These are phyloP conservation scores for Aythya baeri DNA, from an alignment of 2,113 vertebrate species.

Conservation along the genomic window DNA sequence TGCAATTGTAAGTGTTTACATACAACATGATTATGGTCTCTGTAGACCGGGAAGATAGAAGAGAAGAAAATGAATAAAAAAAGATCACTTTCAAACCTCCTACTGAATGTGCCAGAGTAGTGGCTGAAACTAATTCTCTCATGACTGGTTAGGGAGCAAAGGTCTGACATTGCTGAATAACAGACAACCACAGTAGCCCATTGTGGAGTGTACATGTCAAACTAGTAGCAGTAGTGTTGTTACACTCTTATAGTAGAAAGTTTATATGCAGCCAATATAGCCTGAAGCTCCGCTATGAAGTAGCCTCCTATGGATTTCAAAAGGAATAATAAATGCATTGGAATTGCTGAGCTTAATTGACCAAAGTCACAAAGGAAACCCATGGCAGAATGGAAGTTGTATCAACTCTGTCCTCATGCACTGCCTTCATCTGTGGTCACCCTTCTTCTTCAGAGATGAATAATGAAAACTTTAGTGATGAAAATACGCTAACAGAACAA, in stretches of 20 bases:
- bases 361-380: not conserved
- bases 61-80: not conserved
- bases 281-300: not conserved
- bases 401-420: not conserved
- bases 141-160: not conserved
- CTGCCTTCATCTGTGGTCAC: not conserved
- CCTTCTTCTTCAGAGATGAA: not conserved
- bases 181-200: not conserved
- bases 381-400: not conserved
- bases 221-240: accelerated
- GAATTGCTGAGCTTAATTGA: not conserved
- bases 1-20: not conserved
- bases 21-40: not conserved
- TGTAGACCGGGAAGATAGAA: not conserved
- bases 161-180: not conserved
- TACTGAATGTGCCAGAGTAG: not conserved
- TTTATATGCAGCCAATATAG: not conserved
- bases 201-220: not conserved
- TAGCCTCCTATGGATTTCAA: not conserved
- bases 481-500: not conserved
- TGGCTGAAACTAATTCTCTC: not conserved
- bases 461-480: not conserved
- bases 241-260: not conserved
- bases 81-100: not conserved
- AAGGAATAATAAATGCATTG: not conserved